Evolutionary conservation across 2,888 invertebrate genomes (phyloP).

Genomic region (Thalpophila matura): DNA sequence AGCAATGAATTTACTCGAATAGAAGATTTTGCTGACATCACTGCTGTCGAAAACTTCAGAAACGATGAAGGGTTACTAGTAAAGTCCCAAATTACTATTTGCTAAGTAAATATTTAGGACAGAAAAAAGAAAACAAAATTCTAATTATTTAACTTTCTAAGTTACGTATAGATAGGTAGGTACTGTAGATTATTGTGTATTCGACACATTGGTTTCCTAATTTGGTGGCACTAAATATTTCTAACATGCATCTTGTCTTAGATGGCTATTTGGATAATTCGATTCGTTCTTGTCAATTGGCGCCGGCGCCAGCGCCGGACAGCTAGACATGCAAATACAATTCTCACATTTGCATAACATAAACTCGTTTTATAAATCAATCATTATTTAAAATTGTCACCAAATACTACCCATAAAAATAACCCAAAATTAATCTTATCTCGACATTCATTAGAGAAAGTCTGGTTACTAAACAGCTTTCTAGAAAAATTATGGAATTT

Average conservation of each 20-base stretch:
- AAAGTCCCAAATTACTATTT: too few relatives aligned
- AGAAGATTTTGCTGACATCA: too few relatives aligned
- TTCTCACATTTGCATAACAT: conserved; percentile 27
- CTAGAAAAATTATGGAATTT: conserved; percentile 46
- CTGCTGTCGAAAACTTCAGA: too few relatives aligned
- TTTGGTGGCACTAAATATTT: neutral
- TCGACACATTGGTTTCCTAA: neutral
- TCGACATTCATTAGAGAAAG: conserved; percentile 40
- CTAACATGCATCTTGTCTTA: neutral
- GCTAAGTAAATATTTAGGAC: too few relatives aligned
- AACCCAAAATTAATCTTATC: conserved; percentile 22
- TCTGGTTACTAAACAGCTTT: conserved; percentile 41
- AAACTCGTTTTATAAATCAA: conserved; percentile 32
- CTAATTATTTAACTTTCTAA: too few relatives aligned
- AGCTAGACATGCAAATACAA: conserved; percentile 44
- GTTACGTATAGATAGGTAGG: too few relatives aligned
- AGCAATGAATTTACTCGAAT: too few relatives aligned
- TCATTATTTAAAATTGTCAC: conserved; percentile 39
- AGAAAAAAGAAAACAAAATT: too few relatives aligned
- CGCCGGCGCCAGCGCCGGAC: conserved; percentile 36
- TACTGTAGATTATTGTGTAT: neutral
- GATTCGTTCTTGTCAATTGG: conserved; percentile 8
- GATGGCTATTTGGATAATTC: conserved; percentile 19
- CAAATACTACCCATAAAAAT: conserved; percentile 20
- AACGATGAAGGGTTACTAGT: too few relatives aligned